phyloP scores from a whole-genome alignment of 2,113 vertebrate species.

The Hipposideros armiger region DNA sequence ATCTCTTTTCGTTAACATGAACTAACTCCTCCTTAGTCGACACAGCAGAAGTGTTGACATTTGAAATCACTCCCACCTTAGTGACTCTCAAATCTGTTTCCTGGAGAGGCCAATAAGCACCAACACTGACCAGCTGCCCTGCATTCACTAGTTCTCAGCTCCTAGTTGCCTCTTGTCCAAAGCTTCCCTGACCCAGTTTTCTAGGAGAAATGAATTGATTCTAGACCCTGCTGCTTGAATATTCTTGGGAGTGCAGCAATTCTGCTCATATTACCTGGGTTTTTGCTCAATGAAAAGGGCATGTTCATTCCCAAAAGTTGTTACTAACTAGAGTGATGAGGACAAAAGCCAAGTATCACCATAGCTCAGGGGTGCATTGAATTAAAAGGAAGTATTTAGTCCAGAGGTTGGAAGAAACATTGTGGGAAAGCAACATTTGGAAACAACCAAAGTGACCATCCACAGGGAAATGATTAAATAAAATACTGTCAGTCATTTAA shows the following conservation, averaged over 20 bases:
- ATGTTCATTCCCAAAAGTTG: not conserved
- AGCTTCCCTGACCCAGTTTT: not conserved
- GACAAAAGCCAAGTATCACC: not conserved
- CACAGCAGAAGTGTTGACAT: not conserved
- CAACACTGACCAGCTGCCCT: not conserved
- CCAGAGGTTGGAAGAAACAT: not conserved
- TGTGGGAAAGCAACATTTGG: not conserved
- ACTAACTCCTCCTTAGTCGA: not conserved
- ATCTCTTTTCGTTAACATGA: not conserved
- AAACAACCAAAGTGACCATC: not conserved
- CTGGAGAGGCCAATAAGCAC: not conserved
- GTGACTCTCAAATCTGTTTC: conserved; percentile 2
- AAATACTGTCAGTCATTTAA: not conserved
- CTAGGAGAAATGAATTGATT: not conserved
- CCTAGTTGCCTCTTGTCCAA: not conserved
- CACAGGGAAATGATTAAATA: not conserved
- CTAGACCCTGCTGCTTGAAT: not conserved
- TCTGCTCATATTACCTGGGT: not conserved
- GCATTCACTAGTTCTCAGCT: not conserved
- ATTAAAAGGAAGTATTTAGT: not conserved
- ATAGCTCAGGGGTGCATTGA: not conserved
- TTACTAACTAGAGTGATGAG: not conserved
- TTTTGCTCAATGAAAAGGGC: not conserved
- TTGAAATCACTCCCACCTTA: not conserved
- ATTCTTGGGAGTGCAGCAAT: not conserved